Evolutionary conservation across 1,140 invertebrate species (phyloP), one percentile per base, ranked within the genome.

Genomic region (Drosophila prosaltans): DNA sequence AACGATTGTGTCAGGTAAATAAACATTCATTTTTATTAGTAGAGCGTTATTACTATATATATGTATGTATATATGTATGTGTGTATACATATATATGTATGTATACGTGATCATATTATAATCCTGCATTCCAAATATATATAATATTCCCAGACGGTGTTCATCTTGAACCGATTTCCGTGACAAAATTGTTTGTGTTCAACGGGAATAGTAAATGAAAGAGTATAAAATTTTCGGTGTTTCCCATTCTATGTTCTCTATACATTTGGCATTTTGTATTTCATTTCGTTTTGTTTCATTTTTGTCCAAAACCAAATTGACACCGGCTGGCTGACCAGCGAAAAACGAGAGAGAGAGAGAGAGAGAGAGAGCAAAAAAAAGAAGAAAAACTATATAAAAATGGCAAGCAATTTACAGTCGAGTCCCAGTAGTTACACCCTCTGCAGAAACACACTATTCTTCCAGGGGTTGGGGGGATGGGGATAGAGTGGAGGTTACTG

Each of bases 381-480:
- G 2, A 24, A 69, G 45, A 51, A 66, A 86, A 82, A 79, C 82
- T 79, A 88, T 73, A 86, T 79, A 86, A 76, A 85, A 86, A 86
- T 88, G 72, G 76, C 75, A 69, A 63, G 64, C 82, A 85, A 86
- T 85, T 85, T 85, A 74, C 54, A 54, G 72, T 72, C 69, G 16
- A 6, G 32, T 65, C 51, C 48, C 59, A n/a, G 11, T 36, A 39
- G 60, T 59, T 39, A 51, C 45, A 51, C 45, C 45, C 45, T 26
- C 21, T 51, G 6, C 45, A 26, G 21, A 21, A 24, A 36, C 32
- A 36, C 3, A 6, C 6, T 5, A 5, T 36, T 36, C 6, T 5
- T 36, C 32, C 32, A 36, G 32, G 32, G 6, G 32, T 36, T 4
- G 32, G 6, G 32, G 6, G 6, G 3, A 7, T 36, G 32, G 6